Evolutionary conservation across 2,113 vertebrate genomes (phyloP).

Genomic region (Gambusia holbrooki): DNA sequence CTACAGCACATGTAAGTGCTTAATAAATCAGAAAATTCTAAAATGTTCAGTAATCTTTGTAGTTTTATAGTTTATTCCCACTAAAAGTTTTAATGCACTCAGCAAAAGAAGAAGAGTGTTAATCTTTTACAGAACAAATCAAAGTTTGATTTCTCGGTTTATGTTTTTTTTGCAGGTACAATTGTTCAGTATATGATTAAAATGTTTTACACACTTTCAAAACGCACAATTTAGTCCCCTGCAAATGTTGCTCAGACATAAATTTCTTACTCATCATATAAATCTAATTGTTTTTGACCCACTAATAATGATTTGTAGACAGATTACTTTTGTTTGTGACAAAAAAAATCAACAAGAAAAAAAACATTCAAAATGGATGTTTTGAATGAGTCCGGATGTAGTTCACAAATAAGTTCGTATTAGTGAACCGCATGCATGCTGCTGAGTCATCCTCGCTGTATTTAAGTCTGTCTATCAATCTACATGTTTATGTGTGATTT

Average conservation of each 20-base stretch:
- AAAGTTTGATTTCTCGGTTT: too few relatives aligned
- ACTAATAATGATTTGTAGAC: not conserved
- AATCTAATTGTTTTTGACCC: not conserved
- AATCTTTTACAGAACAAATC: too few relatives aligned
- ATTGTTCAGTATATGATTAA: too few relatives aligned
- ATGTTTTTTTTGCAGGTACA: too few relatives aligned
- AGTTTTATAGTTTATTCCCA: too few relatives aligned
- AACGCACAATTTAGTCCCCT: too few relatives aligned
- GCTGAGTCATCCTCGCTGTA: constrained; percentile 1
- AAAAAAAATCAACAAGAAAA: not conserved
- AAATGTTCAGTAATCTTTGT: too few relatives aligned
- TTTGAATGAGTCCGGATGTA: too few relatives aligned
- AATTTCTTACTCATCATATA: not conserved
- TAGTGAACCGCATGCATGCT: not conserved
- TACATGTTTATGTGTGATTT: constrained; percentile 25
- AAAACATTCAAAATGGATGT: not conserved
- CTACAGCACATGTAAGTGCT: too few relatives aligned
- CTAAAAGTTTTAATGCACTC: too few relatives aligned
- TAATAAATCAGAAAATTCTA: too few relatives aligned
- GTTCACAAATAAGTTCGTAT: not conserved
- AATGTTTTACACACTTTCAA: not conserved
- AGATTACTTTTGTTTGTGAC: not conserved
- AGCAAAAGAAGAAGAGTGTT: too few relatives aligned
- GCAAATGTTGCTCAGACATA: not conserved
- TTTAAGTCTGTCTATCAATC: constrained; percentile 17